These are phyloP conservation scores for Danio tinwini DNA, from an alignment of 2,797 vertebrate genomes.

Conservation along the genomic window DNA sequence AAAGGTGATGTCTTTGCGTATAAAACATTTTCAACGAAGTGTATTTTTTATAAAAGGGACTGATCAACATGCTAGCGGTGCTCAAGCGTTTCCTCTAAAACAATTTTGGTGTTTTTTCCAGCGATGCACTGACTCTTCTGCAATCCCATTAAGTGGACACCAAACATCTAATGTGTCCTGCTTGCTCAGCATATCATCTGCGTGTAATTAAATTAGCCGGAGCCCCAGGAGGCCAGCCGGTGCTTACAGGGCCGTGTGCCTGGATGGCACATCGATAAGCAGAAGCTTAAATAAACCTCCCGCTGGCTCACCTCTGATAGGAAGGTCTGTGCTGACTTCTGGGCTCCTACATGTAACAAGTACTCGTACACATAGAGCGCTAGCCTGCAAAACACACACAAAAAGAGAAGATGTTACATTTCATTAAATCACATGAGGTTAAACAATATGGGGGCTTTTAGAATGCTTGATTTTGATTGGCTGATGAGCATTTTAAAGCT, in stretches of 20 bases:
- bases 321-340: slow-evolving; percentile 97
- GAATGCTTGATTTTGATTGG: no score
- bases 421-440: slow-evolving; percentile 1
- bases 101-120: slow-evolving; percentile 39
- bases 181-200: slow-evolving; percentile 54
- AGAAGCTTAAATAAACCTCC: slow-evolving; percentile 18
- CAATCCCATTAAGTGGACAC: slow-evolving; percentile 57
- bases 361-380: slow-evolving; percentile 96
- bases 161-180: slow-evolving; percentile 54
- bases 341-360: slow-evolving; percentile 93
- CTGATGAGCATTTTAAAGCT: no score
- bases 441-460: not conserved
- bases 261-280: slow-evolving; percentile 34
- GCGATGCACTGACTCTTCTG: slow-evolving; percentile 34
- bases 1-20: no score
- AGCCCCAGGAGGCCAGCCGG: slow-evolving; percentile 10
- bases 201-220: slow-evolving; percentile 56
- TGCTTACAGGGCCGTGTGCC: slow-evolving; percentile 31
- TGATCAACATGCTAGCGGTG: slow-evolving; percentile 2
- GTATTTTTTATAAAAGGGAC: not conserved
- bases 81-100: slow-evolving; percentile 25
- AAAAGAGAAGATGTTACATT: not conserved
- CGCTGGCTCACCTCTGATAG: slow-evolving; percentile 88
- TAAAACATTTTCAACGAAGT: no score
- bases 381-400: slow-evolving; percentile 78